Base-by-base conservation (phyloP, 1,140 invertebrate species). In the Cherax destructor region DNA sequence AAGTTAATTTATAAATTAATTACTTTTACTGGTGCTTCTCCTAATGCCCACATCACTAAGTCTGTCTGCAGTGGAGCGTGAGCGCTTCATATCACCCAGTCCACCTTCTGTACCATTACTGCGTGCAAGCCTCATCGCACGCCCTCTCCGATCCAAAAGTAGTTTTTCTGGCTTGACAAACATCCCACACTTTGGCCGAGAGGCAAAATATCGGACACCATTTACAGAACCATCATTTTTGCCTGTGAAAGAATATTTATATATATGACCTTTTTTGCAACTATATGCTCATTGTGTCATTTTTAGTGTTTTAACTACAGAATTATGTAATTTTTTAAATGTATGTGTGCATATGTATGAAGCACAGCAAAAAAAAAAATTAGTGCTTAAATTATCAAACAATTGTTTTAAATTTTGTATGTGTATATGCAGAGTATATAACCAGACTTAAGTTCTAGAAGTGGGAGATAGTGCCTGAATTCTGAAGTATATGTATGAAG, bases 141-240 rank as follows among this genome's bases (percentile, higher is more conserved):
- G 90, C 13, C 93, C 92, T 72, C 92, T 83, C n/a, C 93, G 93
- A 81, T 98, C 98, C 93, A 97, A 96, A 94, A 97, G 96, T 80
- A 98, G 94, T 94, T 98, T 98, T 94, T 98, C 97, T 76, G 96
- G 96, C 92, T 97, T 96, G 83, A 99, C 98, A 95, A 99, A 99
- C 94, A 99, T 97, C 59, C 98, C 98, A 95, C 98, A 97, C 93
- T 98, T 97, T 85, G 97, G 95, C 88, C 96, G 96, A 94, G 98
- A 98, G 79, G 96, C 96, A 95, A 99, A 99, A 95, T 99, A 99
- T 87, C 96, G 96, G 56, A 97, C 96, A 50, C 97, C 97, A 94
- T 98, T 97, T 13, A 99, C 98, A 85, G 97, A 96, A 52, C 98
- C 98, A 95, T 99, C 98, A 95, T 99, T 99, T 95, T 98, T 99